phyloP scores from a whole-genome alignment of 1,140 invertebrate species.

The Bombus sibiricus region DNA sequence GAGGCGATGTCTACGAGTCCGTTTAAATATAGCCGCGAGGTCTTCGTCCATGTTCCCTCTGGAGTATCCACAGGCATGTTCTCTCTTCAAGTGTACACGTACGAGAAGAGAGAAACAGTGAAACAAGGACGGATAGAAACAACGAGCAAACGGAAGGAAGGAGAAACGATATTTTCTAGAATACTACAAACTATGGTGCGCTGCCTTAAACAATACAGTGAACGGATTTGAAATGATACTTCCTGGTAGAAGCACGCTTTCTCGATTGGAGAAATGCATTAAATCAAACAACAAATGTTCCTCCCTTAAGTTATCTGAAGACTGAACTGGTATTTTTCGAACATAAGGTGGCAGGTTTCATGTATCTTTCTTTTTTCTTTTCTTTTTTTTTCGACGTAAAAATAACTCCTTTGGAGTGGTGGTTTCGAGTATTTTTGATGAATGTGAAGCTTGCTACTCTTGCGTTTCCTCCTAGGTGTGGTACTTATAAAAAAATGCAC shows the following conservation, averaged over 20 bases:
- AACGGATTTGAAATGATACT: neutral
- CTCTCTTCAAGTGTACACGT: conserved; percentile 30
- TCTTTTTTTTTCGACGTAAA: neutral
- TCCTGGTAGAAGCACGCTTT: neutral
- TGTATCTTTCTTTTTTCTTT: no score
- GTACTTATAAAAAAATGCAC: neutral
- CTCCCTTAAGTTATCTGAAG: neutral
- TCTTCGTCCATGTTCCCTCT: conserved; percentile 59
- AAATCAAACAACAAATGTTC: neutral
- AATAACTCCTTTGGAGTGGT: neutral
- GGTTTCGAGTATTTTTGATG: neutral
- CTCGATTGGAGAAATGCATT: neutral
- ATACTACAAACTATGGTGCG: neutral
- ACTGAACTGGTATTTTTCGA: neutral
- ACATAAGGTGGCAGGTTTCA: no score
- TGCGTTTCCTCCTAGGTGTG: no score
- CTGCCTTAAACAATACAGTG: neutral
- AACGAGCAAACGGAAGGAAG: conserved; percentile 2
- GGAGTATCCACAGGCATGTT: conserved; percentile 56
- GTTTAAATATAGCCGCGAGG: conserved; percentile 75
- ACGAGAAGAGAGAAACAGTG: neutral
- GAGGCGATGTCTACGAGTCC: conserved; percentile 63
- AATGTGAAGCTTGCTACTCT: no score
- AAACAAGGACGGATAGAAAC: neutral
- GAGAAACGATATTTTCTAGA: conserved; percentile 35